Percentiles rank a stretch among this genome's conserved stretches.
phyloP scores from a whole-genome alignment of 2,113 vertebrate species.

The Telmatochromis sp. region DNA sequence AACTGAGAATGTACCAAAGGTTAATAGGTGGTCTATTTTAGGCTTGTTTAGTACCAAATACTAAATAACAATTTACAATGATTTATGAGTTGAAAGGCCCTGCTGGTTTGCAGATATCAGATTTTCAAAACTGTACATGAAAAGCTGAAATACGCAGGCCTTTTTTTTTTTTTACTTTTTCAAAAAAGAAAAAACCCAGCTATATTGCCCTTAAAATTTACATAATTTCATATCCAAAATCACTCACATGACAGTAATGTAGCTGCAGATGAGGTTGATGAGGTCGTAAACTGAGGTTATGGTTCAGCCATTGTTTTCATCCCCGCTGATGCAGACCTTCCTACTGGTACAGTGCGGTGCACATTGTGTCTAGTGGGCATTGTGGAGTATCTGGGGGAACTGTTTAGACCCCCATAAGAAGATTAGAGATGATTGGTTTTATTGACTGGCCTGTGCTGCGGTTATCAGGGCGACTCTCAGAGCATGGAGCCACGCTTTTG shows the following conservation, averaged over 20 bases:
- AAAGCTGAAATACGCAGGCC: background rate
- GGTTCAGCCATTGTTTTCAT: constrained; percentile 9
- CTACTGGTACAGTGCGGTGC: constrained; percentile 3
- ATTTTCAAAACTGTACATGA: background rate
- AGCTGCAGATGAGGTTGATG: background rate
- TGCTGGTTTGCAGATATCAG: background rate
- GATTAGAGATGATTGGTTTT: constrained; percentile 76
- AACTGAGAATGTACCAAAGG: background rate
- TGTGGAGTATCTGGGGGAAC: constrained; percentile 46
- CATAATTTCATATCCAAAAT: background rate
- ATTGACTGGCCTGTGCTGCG: constrained; percentile 68
- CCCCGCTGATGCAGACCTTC: background rate
- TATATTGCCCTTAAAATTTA: background rate
- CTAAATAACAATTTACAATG: background rate
- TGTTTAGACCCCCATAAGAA: constrained; percentile 60
- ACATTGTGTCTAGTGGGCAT: constrained; percentile 34
- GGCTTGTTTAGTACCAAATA: background rate
- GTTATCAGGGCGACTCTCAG: constrained; percentile 66
- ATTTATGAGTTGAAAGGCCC: background rate
- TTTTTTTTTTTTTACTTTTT: background rate
- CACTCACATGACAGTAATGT: background rate
- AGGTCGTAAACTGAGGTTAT: background rate
- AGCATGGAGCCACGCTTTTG: constrained; percentile 53
- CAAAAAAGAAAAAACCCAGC: background rate
- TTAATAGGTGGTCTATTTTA: background rate